Evolutionary conservation across 35 echinoderm and acorn worm genomes (phyloP).

Genomic region (Holothuria glaberrima): DNA sequence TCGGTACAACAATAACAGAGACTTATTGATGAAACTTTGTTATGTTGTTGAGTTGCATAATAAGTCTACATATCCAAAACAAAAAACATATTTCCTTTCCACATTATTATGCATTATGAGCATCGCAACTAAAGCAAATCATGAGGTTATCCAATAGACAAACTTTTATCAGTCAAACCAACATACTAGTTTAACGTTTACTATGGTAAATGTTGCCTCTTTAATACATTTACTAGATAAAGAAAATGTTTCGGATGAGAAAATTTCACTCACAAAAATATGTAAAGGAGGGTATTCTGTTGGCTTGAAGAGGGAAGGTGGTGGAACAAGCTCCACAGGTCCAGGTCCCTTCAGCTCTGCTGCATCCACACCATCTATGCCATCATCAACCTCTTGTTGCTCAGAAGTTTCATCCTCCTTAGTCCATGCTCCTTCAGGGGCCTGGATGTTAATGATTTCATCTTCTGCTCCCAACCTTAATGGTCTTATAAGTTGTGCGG

Average conservation of each 20-base stretch:
- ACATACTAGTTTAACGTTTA: no score
- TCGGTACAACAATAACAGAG: no score
- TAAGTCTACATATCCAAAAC: neutral
- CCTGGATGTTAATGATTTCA: slow-evolving; percentile 88
- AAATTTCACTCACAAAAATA: slow-evolving; percentile 92
- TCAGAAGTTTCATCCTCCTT: slow-evolving; percentile 36
- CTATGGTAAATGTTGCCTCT: no score
- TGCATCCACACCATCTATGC: slow-evolving; percentile 46
- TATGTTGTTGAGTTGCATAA: no score
- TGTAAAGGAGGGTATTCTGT: slow-evolving; percentile 93
- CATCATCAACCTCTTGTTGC: neutral
- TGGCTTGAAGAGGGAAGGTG: slow-evolving; percentile 84
- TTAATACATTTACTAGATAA: no score
- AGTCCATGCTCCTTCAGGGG: slow-evolving; percentile 81
- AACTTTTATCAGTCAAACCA: no score
- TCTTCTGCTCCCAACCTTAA: slow-evolving; percentile 92
- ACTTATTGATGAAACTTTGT: no score
- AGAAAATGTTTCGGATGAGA: neutral
- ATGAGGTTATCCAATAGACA: no score
- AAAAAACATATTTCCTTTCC: no score
- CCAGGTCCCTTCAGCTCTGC: slow-evolving; percentile 53
- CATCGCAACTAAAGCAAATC: no score
- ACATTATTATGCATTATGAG: no score
- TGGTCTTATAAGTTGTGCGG: slow-evolving; percentile 79
- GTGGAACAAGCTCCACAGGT: slow-evolving; percentile 70